Base-by-base conservation (phyloP, 2,888 invertebrate genomes). In the Sinelater perroti region DNA sequence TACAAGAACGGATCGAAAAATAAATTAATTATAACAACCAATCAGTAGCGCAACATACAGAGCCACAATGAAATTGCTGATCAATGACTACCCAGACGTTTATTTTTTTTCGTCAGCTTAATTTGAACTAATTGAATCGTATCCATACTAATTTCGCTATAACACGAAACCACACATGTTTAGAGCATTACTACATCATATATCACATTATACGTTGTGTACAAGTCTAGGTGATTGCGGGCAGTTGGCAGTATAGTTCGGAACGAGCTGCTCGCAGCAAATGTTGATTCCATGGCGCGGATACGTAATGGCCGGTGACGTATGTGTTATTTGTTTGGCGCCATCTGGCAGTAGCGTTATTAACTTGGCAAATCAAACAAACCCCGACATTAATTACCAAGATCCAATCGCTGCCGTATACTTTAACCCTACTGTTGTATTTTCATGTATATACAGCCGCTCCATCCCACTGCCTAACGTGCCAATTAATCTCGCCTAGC, bases 301-400 rank as follows among this genome's bases (percentile, higher is more conserved):
- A 69, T 70, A 71, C 72, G 71, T 76, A 75, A 77, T 76, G 76
- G 74, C 76, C 76, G 72, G 72, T 78, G 78, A 78, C 78, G 78
- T 78, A 77, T 77, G 76, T 77, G 78, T 77, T 78, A 78, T 78
- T 78, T 78, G 78, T 78, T 76, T 76, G 77, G 77, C 78, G 79
- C 78, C 80, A 79, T 77, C 78, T 79, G 79, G 79, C 74, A 72
- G 71, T 73, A 75, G 75, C 76, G 79, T 79, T 79, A 79, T 79
- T 79, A 79, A 79, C 79, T 79, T 77, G 77, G 75, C 76, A 78
- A 79, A 79, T 79, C 79, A 79, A 79, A 79, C 79, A 79, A 78
- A 76, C 74, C 72, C 73, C 72, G 76, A 77, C 78, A 78, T 77
- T 78, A 78, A 79, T 79, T 78, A 77, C 68, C 69, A 63, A 67